Percentiles rank a stretch among this genome's conserved stretches.
phyloP scores from a whole-genome alignment of 2,113 vertebrate genomes.

The Theropithecus gelada region DNA sequence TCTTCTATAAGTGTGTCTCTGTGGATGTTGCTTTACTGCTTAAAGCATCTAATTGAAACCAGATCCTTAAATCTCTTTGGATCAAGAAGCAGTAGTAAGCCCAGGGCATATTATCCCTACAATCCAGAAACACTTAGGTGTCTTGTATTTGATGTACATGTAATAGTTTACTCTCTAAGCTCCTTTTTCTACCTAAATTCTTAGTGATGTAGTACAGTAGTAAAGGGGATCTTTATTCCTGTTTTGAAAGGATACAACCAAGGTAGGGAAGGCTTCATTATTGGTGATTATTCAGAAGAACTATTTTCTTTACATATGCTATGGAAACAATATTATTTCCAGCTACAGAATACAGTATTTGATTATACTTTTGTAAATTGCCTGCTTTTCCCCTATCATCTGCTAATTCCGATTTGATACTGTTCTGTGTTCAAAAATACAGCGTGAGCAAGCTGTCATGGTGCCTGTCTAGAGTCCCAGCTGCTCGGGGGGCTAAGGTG shows the following conservation, averaged over 20 bases:
- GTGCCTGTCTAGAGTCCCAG: background rate
- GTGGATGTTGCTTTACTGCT: slow-evolving; percentile 86
- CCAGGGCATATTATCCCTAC: slow-evolving; percentile 84
- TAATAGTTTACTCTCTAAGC: slow-evolving; percentile 77
- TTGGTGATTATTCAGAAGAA: slow-evolving; percentile 39
- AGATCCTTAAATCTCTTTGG: slow-evolving; percentile 88
- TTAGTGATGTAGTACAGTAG: slow-evolving; percentile 69
- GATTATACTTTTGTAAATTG: background rate
- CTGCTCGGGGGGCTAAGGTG: background rate
- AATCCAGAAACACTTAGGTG: slow-evolving; percentile 82
- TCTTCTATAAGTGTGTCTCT: slow-evolving; percentile 87
- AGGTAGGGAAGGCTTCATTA: slow-evolving; percentile 52
- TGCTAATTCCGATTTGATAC: background rate
- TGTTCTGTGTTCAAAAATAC: background rate
- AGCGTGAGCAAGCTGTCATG: background rate
- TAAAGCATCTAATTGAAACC: slow-evolving; percentile 89
- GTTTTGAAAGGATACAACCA: slow-evolving; percentile 55
- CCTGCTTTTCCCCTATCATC: background rate
- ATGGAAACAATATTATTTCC: background rate
- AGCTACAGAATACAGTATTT: background rate
- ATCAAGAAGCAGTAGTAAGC: slow-evolving; percentile 85
- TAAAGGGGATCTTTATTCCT: slow-evolving; percentile 62
- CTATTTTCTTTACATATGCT: background rate
- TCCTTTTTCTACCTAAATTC: slow-evolving; percentile 78
- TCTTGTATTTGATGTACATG: slow-evolving; percentile 72